Evolutionary conservation across 2,888 invertebrate genomes (phyloP).

Genomic region (Chloromyia formosa): DNA sequence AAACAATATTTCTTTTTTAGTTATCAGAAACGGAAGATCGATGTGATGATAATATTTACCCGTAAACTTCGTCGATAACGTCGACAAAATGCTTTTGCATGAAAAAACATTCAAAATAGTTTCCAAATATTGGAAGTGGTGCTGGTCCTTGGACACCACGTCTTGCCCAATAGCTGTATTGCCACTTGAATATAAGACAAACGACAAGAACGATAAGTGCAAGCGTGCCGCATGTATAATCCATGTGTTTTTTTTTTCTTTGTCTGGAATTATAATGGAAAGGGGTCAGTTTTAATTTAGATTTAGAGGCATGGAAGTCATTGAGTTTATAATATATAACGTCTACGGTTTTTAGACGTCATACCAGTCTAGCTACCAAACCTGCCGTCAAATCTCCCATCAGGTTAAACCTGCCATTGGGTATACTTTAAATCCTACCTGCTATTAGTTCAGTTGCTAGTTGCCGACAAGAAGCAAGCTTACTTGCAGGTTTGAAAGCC

Average conservation of each 20-base stretch:
- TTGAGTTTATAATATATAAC: too few species aligned
- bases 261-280: neutral
- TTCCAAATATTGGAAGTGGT: slow-evolving; percentile 50
- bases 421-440: too few species aligned
- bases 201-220: slow-evolving; percentile 30
- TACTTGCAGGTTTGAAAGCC: too few species aligned
- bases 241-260: neutral
- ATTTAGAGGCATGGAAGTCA: too few species aligned
- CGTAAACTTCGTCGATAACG: slow-evolving; percentile 49
- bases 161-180: slow-evolving; percentile 48
- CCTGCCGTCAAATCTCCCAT: too few species aligned
- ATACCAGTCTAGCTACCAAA: too few species aligned
- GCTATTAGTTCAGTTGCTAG: too few species aligned
- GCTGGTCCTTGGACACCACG: slow-evolving; percentile 45
- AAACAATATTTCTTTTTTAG: too few species aligned
- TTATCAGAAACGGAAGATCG: too few species aligned
- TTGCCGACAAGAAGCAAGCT: too few species aligned
- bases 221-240: neutral
- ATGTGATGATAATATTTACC: slow-evolving; percentile 37
- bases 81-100: slow-evolving; percentile 49
- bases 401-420: too few species aligned
- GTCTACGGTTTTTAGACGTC: too few species aligned
- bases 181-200: slow-evolving; percentile 48
- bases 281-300: neutral
- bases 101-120: slow-evolving; percentile 49